A percentile compares a stretch with the other conserved stretches of the same genome.
phyloP scores from a whole-genome alignment of 92 coral and sea anemone species.

The Scolanthus callimorphus region DNA sequence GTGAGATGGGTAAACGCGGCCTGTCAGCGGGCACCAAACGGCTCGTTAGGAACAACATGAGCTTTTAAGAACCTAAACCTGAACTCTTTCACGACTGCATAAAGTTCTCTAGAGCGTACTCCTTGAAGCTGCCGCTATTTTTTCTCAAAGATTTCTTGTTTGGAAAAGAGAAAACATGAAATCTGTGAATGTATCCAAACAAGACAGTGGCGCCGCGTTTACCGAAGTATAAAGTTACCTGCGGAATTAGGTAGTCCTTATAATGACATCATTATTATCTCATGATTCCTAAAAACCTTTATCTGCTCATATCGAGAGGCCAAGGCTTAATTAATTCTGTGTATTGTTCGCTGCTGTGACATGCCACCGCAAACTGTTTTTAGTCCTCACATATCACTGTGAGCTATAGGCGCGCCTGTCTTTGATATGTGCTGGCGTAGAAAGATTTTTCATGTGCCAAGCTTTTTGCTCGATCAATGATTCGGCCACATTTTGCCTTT shows the following conservation, averaged over 20 bases:
- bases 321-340: conserved; percentile 84
- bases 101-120: no score
- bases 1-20: conserved; percentile 65
- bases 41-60: conserved; percentile 97
- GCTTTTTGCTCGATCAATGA: background rate
- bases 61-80: no score
- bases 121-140: no score
- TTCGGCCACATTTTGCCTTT: conserved; percentile 9
- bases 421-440: background rate
- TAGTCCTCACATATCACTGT: no score
- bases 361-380: no score
- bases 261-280: conserved; percentile 36
- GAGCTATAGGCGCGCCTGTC: background rate
- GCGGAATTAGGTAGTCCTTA: conserved; percentile 3
- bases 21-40: conserved; percentile 89
- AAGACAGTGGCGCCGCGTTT: background rate
- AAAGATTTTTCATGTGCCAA: background rate
- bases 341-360: conserved; percentile 50
- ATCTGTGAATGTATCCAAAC: background rate
- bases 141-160: no score
- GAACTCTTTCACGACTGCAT: no score
- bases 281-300: conserved; percentile 31
- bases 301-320: conserved; percentile 19
- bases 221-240: conserved; percentile 6
- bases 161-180: no score